Base-by-base conservation (phyloP, 2,113 vertebrate genomes). In the Pycnonotus jocosus region DNA sequence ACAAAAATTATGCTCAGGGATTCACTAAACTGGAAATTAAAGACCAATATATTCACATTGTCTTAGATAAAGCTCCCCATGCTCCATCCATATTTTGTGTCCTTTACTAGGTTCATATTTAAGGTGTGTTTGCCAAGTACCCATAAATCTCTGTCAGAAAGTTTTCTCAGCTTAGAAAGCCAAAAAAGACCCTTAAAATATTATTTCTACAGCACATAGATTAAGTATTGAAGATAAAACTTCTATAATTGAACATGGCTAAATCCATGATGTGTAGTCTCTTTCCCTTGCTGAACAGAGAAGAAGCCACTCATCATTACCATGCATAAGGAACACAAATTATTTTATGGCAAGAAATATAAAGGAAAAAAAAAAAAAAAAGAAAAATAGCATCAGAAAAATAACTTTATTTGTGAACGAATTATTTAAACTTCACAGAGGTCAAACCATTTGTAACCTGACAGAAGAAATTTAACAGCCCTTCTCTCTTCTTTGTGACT, bases 301-400 rank as follows among this genome's bases (percentile, higher is more conserved):
- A 86, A 76, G 20, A 87, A 82, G 31, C 8, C 11, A 25, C 20
- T 77, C 15, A 33, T 10, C 8, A 6, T 60, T 82, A 69, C 11
- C 3, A 77, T 6, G 13, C 6, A 44, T 22, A 68, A 81, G 35
- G 11, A 80, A 30, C 8, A 47, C 1, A 40, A 42, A 21, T 51
- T 64, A 11, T 11, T 54, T 81, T 54, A 58, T 6, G 8, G 5
- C 8, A 82, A 57, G 18, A 45, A 57, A 22, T 30, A 21, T 4
- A 12, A 25, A 16, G 13, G 0, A 0, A 4, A 38, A 31, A 54
- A 22, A 10, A 15, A 21, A 18, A 25, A 4, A 42, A n/a, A n/a
- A n/a, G n/a, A 40, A 33, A 74, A 42, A 1, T 1, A 38, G 2
- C 33, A 23, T 23, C n/a, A 57, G 28, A 33, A 74, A 79, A 88